Base-by-base conservation (phyloP, 1,140 invertebrate genomes). In the Cotesia typhae region DNA sequence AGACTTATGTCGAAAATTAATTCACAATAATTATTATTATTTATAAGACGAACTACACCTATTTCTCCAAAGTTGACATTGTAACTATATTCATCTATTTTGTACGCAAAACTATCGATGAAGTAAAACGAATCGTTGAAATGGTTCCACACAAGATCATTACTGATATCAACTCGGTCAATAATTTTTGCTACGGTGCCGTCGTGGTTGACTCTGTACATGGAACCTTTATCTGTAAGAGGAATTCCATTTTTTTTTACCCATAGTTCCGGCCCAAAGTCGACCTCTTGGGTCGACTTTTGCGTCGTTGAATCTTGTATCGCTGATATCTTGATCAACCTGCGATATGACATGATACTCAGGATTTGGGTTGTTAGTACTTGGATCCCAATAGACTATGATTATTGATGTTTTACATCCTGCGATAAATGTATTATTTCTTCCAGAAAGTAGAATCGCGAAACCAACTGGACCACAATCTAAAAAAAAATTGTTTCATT, bases 221-320 rank as follows among this genome's bases (percentile, higher is more conserved):
- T 83, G 0, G 88, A 83, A 38, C 89, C 92, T 81, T 71, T 17
- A 67, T 82, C 74, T 3, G 70, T 60, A 75, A 76, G 85, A 79
- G 80, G 81, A 71, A 87, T 88, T n/a, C 89, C 85, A 66, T n/a
- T 88, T 84, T 76, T 92, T 89, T 47, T 83, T 77, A 3, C 89
- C 91, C 91, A 94, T 94, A 51, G 93, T 94, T 61, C 94, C 94
- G 73, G 90, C 89, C 90, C 93, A 96, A 2, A 97, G 84, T 53
- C 94, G 87, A 52, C 95, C 95, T 10, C 81, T 82, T 0, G 91
- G 89, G 83, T 98, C 95, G 71, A 92, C 93, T 86, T 97, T 98
- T n/a, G 91, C 96, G 84, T 97, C 95, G 79, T 97, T 97, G 74
- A 95, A 91, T 77, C 94, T 88, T 77, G 92, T 95, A 1, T 81